Evolutionary conservation across 2,797 vertebrate species (phyloP), one percentile per base, ranked within the genome.

Genomic region (Lepus townsendii): DNA sequence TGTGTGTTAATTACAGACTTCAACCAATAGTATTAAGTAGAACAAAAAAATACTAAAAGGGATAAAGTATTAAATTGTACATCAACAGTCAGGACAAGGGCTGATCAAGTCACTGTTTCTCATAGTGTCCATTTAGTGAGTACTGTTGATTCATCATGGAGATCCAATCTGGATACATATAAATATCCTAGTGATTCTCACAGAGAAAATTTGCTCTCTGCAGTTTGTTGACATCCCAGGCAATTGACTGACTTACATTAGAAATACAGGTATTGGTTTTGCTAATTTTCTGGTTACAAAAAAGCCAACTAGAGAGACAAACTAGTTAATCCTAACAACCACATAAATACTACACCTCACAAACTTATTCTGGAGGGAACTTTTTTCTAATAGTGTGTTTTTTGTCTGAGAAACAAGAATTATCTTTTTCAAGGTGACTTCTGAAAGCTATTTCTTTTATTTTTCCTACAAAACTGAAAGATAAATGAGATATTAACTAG

Each of bases 381-480:
- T 14, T 35, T 42, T 86, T 92, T 71, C 68, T 63, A 88, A 75
- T 19, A 26, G 4, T 26, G 27, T 1, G 32, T 86, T 32, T n/a
- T 80, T 16, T 22, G 80, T 52, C 68, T 69, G 50, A 62, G 8
- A 52, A 73, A 52, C 62, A 69, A 83, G 20, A 63, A 30, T 35
- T 54, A 47, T 20, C 62, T 88, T 88, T 20, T 69, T 30, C 72
- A 94, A 75, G 63, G 24, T 72, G 75, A 80, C 7, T 65, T 90
- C 26, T 75, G 22, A 82, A 77, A 72, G 38, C 30, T 20, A 27
- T 72, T 69, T 57, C 24, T 63, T 62, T 32, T 62, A 2, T 83
- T 88, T 91, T 62, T 60, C 63, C 22, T 35, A 76, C 80, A 68
- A 92, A 66, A 93, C 60, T 77, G 60, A 94, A 92, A 87, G 47